phyloP scores from a whole-genome alignment of 1,140 invertebrate genomes.

The Cyclina sinensis region DNA sequence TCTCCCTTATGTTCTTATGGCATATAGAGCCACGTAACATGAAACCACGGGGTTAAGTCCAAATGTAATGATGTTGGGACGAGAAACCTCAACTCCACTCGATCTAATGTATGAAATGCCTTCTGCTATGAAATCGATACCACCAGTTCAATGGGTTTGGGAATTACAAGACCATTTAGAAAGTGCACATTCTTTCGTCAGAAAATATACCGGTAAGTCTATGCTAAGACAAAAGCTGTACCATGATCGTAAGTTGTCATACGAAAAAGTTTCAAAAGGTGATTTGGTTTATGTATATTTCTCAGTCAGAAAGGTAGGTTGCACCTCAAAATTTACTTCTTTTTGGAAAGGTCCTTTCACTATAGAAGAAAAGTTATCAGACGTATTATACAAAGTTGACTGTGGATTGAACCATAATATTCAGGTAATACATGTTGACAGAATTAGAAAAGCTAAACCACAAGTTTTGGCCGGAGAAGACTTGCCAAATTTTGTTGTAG shows the following conservation, averaged over 20 bases:
- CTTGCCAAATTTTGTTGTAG: too few species aligned
- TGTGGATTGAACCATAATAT: background rate
- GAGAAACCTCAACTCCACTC: conserved; percentile 55
- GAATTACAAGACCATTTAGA: conserved; percentile 50
- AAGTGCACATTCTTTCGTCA: conserved; percentile 36
- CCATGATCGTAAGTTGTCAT: conserved; percentile 43
- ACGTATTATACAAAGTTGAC: conserved; percentile 41
- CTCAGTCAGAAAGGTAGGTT: background rate
- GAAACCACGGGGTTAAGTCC: conserved; percentile 64
- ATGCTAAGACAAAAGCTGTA: conserved; percentile 56
- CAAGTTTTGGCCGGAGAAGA: background rate
- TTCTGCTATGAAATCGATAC: background rate
- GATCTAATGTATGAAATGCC: conserved; percentile 59
- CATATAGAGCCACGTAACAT: conserved; percentile 58
- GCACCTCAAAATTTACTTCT: conserved; percentile 46
- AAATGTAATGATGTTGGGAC: conserved; percentile 72
- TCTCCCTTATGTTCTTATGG: conserved; percentile 62
- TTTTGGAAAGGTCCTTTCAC: conserved; percentile 44
- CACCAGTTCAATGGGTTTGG: conserved; percentile 18
- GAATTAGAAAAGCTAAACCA: conserved; percentile 4
- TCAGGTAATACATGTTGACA: conserved; percentile 25
- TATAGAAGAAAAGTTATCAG: background rate
- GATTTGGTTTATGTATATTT: conserved; percentile 55
- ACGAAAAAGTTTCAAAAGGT: background rate
- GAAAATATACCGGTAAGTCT: background rate